phyloP scores from a whole-genome alignment of 2,113 vertebrate genomes.

The Phaethon lepturus region DNA sequence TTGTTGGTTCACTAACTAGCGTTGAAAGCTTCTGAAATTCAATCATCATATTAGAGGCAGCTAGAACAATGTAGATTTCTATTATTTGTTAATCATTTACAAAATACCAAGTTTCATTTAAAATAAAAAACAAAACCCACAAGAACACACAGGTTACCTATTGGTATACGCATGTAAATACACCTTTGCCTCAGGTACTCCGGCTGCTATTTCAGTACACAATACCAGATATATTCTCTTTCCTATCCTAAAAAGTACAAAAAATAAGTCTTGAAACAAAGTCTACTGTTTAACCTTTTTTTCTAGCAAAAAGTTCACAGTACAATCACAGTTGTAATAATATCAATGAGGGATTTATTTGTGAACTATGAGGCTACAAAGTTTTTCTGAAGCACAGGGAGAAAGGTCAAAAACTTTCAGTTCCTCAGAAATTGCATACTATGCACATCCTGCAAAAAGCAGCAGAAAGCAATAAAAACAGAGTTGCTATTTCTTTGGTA shows the following conservation, averaged over 20 bases:
- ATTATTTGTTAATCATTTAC: neutral
- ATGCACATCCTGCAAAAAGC: neutral
- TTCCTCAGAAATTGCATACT: neutral
- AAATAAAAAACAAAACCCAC: neutral
- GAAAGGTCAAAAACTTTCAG: neutral
- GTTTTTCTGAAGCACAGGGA: neutral
- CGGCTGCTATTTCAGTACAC: neutral
- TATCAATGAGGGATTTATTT: neutral
- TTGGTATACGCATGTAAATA: neutral
- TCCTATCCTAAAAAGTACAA: neutral
- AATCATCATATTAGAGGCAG: neutral
- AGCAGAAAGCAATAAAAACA: neutral
- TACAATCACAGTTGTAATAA: neutral
- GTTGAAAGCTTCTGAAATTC: slow-evolving; percentile 25
- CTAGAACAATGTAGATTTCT: neutral
- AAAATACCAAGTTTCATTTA: neutral
- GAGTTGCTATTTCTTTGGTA: neutral
- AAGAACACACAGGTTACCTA: neutral
- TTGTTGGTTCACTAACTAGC: slow-evolving; percentile 20
- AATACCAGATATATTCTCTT: neutral
- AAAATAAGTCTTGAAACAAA: neutral
- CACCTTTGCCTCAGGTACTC: neutral
- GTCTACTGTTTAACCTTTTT: neutral
- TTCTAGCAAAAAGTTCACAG: neutral
- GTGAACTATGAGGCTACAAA: neutral